A percentile compares a stretch with the other conserved stretches of the same genome.
Conservation (phyloP, 2,797 vertebrate genomes). For the Crocodylus rhombifer region DNA sequence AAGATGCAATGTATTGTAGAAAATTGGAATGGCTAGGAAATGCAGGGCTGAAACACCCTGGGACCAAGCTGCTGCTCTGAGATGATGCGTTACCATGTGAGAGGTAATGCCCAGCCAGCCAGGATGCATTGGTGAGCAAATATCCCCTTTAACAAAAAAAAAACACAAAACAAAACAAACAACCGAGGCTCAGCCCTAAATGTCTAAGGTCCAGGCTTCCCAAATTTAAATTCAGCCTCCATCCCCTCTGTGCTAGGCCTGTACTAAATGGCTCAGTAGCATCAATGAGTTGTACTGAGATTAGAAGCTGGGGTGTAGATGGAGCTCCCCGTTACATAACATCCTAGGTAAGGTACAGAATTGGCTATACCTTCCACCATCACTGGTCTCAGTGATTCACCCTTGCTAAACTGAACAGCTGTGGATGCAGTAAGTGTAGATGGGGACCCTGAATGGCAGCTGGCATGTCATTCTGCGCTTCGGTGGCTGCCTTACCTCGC, state of each 20-base stretch:
- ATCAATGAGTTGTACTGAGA: neutral
- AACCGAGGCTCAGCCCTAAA: neutral
- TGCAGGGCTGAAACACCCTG: neutral
- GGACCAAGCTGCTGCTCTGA: neutral
- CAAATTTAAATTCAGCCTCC: neutral
- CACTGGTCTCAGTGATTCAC: conserved; percentile 1
- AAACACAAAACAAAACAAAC: neutral
- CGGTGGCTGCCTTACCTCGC: neutral
- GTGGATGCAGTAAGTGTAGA: neutral
- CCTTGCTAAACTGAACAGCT: neutral
- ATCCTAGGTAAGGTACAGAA: neutral
- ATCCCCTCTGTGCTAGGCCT: neutral
- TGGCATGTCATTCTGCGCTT: neutral
- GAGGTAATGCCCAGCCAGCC: neutral
- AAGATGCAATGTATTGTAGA: neutral
- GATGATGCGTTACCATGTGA: neutral
- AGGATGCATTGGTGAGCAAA: neutral
- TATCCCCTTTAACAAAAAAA: neutral
- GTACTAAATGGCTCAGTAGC: neutral
- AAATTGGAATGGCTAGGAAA: accelerated
- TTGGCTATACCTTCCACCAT: neutral
- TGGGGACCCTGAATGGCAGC: neutral
- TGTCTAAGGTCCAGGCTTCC: neutral
- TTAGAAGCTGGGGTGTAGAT: neutral
- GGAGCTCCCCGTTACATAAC: neutral